Conservation (phyloP, 1,140 invertebrate species). For the Chionoecetes opilio region DNA sequence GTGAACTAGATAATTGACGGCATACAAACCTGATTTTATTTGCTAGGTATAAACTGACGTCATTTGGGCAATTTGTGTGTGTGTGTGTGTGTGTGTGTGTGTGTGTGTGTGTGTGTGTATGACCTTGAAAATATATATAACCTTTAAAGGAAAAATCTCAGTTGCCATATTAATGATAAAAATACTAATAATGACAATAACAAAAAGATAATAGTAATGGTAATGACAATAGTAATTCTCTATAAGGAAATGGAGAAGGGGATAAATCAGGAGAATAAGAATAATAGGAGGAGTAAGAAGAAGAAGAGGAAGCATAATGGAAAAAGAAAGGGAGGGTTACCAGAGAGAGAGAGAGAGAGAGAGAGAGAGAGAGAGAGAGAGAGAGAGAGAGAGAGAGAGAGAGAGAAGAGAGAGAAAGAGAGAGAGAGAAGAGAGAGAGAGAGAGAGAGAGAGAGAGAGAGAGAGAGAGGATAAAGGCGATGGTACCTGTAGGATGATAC, state of each 20-base stretch:
- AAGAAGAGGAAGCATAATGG: not conserved
- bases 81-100: too few relatives aligned
- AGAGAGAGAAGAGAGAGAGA: too few relatives aligned
- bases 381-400: not conserved
- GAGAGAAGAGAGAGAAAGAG: too few relatives aligned
- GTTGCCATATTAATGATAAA: too few relatives aligned
- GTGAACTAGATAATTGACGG: constrained; percentile 43
- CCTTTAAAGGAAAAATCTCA: too few relatives aligned
- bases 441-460: constrained; percentile 67
- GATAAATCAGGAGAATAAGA: not conserved
- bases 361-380: not conserved
- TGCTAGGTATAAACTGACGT: too few relatives aligned
- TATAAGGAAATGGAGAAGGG: not conserved
- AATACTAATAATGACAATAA: not conserved
- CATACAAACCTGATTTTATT: constrained; percentile 37
- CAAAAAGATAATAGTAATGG: too few relatives aligned
- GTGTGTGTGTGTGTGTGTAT: too few relatives aligned
- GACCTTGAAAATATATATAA: too few relatives aligned
- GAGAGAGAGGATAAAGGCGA: constrained; percentile 45
- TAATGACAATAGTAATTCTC: too few relatives aligned
- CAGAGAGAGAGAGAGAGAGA: constrained; percentile 55
- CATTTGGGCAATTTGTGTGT: too few relatives aligned
- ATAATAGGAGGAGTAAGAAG: not conserved
- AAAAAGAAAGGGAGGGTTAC: constrained; percentile 31
- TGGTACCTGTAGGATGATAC: not conserved